These are phyloP conservation scores for Lerista edwardsae DNA, from an alignment of 2,797 vertebrate species.

Conservation along the genomic window DNA sequence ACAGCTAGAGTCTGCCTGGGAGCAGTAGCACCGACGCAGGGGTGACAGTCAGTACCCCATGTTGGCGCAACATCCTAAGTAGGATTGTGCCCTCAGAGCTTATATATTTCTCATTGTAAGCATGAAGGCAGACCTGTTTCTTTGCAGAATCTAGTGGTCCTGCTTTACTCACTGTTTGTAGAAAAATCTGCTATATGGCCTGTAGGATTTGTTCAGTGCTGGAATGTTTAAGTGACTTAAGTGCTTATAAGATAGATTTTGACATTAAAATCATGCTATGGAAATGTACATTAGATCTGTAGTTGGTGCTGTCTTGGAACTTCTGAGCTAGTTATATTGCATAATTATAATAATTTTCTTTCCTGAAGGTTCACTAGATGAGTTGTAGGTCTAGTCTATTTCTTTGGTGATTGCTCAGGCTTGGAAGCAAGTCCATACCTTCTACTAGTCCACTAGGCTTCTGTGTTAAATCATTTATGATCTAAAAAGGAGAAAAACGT, in stretches of 20 bases:
- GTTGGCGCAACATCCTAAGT: no score
- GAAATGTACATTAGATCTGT: neutral
- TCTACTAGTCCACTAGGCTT: neutral
- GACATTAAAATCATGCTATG: neutral
- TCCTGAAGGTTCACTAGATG: neutral
- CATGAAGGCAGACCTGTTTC: neutral
- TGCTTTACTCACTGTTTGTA: neutral
- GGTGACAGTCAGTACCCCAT: no score
- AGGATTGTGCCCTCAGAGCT: no score
- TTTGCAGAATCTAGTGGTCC: neutral
- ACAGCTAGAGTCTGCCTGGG: no score
- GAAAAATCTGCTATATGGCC: neutral
- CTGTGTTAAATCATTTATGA: neutral
- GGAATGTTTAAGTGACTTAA: neutral
- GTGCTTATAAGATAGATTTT: neutral
- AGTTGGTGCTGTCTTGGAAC: neutral
- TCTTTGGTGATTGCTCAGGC: neutral
- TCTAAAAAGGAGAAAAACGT: neutral
- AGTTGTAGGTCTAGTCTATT: neutral
- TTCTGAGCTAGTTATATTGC: neutral
- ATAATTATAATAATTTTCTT: neutral
- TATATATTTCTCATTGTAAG: neutral
- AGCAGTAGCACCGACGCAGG: no score
- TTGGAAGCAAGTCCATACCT: neutral
- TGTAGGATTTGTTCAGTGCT: neutral